These are phyloP conservation scores for Felis chaus DNA, from an alignment of 2,113 vertebrate genomes.

Conservation along the genomic window DNA sequence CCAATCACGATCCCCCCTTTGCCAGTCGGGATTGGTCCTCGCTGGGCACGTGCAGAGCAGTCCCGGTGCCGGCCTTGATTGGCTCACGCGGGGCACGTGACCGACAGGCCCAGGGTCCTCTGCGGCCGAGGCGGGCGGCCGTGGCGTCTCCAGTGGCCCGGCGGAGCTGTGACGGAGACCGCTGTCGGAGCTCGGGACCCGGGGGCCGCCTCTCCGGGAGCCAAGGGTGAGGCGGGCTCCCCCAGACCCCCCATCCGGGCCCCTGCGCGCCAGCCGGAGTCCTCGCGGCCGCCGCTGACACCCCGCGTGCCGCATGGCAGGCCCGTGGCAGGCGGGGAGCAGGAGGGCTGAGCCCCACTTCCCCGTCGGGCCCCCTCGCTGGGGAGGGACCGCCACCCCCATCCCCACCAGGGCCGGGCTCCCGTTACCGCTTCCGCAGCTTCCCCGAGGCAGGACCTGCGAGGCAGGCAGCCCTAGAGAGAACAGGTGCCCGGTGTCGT, in stretches of 20 bases:
- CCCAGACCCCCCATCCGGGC: neutral
- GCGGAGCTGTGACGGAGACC: neutral
- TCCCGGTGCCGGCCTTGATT: neutral
- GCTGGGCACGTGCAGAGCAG: fast-evolving
- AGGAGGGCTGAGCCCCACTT: neutral
- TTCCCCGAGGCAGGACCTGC: fast-evolving
- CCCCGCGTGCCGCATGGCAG: neutral
- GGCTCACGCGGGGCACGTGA: neutral
- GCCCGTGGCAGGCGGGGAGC: neutral
- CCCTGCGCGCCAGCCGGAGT: no score
- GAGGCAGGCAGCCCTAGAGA: fast-evolving
- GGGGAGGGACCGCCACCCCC: neutral
- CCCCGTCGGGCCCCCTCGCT: neutral
- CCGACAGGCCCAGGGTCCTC: neutral
- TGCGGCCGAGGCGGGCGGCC: neutral
- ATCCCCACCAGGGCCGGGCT: neutral
- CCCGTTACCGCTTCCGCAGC: neutral
- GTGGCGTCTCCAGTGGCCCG: neutral
- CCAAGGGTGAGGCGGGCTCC: neutral
- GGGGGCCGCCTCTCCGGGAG: neutral
- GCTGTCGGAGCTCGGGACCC: no score
- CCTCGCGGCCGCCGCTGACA: no score
- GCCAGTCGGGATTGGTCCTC: neutral
- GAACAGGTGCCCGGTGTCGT: neutral
- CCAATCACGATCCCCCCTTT: neutral